A percentile compares a stretch with the other conserved stretches of the same genome.
phyloP scores from a whole-genome alignment of 2,113 vertebrate species.

The Callipepla californica region DNA sequence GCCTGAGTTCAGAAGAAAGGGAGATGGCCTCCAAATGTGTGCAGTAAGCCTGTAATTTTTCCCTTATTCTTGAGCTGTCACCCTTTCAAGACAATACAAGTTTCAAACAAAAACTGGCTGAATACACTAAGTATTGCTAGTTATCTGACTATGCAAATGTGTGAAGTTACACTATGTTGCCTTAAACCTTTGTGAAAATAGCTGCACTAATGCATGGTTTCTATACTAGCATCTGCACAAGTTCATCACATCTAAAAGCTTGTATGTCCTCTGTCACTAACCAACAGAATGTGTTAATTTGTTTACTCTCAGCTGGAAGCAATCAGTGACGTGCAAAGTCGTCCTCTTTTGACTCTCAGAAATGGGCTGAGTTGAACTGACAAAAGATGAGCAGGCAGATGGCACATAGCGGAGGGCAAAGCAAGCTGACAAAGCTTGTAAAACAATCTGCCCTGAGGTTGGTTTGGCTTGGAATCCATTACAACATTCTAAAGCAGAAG shows the following conservation, averaged over 20 bases:
- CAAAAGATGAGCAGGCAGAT: conserved; percentile 49
- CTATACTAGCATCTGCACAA: neutral
- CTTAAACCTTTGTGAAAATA: neutral
- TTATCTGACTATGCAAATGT: neutral
- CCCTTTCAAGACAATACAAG: neutral
- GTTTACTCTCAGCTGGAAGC: neutral
- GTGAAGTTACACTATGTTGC: neutral
- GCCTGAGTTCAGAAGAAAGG: neutral
- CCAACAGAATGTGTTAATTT: neutral
- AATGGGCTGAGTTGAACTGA: conserved; percentile 19
- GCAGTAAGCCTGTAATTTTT: neutral
- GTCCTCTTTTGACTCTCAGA: conserved; percentile 18
- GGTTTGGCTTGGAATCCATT: conserved; percentile 16
- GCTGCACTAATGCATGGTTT: neutral
- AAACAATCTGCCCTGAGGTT: conserved; percentile 4
- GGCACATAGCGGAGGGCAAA: conserved; percentile 22
- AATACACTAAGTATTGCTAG: neutral
- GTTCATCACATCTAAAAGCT: neutral
- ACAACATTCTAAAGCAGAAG: neutral
- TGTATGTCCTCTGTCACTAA: neutral
- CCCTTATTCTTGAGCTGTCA: neutral
- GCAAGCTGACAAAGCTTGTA: neutral
- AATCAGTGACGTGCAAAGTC: conserved; percentile 4
- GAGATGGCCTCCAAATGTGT: neutral
- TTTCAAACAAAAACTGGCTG: neutral